Base-by-base conservation (phyloP, 2,797 vertebrate genomes). In the Phoebastria nigripes region DNA sequence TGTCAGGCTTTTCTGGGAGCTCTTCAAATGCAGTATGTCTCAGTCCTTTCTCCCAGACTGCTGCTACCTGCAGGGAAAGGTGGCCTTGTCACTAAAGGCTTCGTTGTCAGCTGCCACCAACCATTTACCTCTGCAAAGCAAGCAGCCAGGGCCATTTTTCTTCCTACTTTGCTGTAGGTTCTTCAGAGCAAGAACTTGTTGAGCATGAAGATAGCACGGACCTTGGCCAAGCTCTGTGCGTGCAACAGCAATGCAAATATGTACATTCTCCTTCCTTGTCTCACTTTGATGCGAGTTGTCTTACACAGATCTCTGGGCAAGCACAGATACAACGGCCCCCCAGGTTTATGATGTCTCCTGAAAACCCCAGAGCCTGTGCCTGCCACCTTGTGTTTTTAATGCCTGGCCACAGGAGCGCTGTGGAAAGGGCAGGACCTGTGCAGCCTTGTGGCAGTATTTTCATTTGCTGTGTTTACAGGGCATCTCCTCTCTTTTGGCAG, bases 351-450 rank as follows among this genome's bases (percentile, higher is more conserved):
- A n/a, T 17, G 21, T 72, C 87, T 97, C 39, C 94, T 96, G 66
- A 97, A 98, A 95, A 97, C 97, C 2, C 86, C 98, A 42, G 98
- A 98, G 15, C 98, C 98, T 0, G 33, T 98, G 56, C 97, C 97
- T 7, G 98, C 97, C 98, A 98, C 93, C 71, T 29, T 97, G 91
- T 79, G 37, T 98, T 25, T 74, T 41, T 47, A 22, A 54, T 8
- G 15, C 25, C 65, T 56, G 61, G 15, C 24, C 22, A 33, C 39
- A 29, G 37, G 39, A 89, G 9, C 0, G 0, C 25, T 28, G 12
- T 9, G 26, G 35, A 41, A 58, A 73, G 33, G 46, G 41, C 41
- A 90, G 41, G 67, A 86, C 56, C 52, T 8, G 28, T 33, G 29
- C 46, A 39, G 28, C 19, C 49, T 16, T 13, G 28, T 31, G 47